Percentiles rank a stretch among this genome's conserved stretches.
Conservation (phyloP, 2,797 vertebrate genomes). For the Coreius guichenoti region DNA sequence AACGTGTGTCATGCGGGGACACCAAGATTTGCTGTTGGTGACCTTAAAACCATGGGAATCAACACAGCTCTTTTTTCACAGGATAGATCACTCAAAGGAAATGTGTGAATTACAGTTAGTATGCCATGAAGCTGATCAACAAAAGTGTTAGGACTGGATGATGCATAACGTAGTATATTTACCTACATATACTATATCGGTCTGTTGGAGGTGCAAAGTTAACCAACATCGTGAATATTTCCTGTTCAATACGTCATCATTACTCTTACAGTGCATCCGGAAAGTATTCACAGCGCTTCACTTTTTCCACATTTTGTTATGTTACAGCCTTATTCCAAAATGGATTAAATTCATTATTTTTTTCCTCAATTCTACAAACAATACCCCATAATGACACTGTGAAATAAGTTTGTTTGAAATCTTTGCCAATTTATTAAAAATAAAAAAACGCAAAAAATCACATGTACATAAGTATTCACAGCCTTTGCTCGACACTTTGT, state of each 20-base stretch:
- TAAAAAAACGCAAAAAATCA: too few species aligned
- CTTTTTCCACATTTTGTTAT: too few species aligned
- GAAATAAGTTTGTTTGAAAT: too few species aligned
- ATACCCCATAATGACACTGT: too few species aligned
- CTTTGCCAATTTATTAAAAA: too few species aligned
- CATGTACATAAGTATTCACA: too few species aligned
- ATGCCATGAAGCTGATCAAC: background rate
- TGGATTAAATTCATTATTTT: too few species aligned
- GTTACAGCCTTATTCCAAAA: too few species aligned
- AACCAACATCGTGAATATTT: background rate
- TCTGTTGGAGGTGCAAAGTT: background rate
- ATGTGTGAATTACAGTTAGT: background rate
- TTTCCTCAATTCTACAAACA: too few species aligned
- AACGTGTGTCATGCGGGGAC: background rate
- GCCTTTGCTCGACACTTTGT: too few species aligned
- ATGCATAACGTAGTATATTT: background rate
- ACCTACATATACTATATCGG: background rate
- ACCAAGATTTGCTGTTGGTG: background rate
- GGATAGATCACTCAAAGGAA: background rate
- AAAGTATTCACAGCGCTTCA: too few species aligned
- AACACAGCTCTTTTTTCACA: background rate
- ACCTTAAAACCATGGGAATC: slow-evolving; percentile 18
- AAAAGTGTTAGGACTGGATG: background rate
- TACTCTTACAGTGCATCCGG: too few species aligned
- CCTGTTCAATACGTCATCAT: background rate